Percentiles rank a stretch among this genome's conserved stretches.
Evolutionary conservation across 92 coral and sea anemone species (phyloP).

Genomic region (Umimayanthus kanabou): DNA sequence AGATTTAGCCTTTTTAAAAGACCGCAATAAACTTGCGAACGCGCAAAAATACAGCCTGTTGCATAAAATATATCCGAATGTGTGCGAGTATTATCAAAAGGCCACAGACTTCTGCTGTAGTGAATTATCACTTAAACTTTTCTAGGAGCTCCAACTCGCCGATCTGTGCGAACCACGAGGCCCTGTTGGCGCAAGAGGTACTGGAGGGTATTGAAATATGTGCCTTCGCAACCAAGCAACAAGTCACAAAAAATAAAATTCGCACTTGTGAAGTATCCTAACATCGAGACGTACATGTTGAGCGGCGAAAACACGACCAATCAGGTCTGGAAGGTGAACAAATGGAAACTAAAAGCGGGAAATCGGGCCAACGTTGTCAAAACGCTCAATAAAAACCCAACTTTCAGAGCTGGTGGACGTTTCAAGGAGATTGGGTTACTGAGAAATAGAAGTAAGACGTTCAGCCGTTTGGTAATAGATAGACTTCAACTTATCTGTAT

Average conservation of each 20-base stretch:
- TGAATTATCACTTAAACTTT: not conserved
- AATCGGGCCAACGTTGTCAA: not conserved
- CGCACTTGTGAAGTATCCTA: constrained; percentile 5
- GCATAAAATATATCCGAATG: no score
- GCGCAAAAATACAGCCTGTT: no score
- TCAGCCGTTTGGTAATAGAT: not conserved
- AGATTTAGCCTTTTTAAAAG: no score
- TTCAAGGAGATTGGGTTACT: constrained; percentile 18
- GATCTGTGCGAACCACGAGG: not conserved
- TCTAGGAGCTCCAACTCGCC: not conserved
- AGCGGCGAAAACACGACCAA: not conserved
- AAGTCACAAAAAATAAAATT: not conserved
- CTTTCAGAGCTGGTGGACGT: constrained; percentile 6
- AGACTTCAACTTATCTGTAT: no score
- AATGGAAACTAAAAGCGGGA: not conserved
- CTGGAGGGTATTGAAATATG: constrained; percentile 11
- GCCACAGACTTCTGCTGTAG: not conserved
- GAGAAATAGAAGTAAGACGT: constrained; percentile 2
- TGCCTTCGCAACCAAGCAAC: not conserved
- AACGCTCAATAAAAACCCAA: not conserved
- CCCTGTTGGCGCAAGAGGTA: not conserved
- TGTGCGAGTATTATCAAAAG: not conserved
- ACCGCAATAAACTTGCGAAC: no score
- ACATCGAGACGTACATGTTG: constrained; percentile 17
- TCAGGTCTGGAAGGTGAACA: constrained; percentile 20